phyloP scores from a whole-genome alignment of 1,140 invertebrate species.

The Apis florea region DNA sequence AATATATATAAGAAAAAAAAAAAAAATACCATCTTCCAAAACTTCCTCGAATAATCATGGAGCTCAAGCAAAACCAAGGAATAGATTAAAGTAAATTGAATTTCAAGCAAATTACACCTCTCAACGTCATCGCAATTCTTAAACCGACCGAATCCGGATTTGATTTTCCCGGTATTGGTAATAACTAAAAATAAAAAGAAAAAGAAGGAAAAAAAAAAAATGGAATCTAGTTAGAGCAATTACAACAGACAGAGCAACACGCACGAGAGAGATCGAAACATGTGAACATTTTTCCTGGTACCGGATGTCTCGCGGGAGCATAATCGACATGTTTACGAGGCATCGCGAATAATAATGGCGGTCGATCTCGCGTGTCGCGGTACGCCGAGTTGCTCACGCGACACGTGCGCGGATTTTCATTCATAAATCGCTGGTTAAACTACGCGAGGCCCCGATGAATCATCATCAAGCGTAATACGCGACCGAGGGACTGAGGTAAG shows the following conservation, averaged over 20 bases:
- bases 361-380: slow-evolving; percentile 45
- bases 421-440: slow-evolving; percentile 74
- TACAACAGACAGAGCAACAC: background rate
- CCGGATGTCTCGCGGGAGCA: slow-evolving; percentile 20
- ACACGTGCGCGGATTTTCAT: slow-evolving; percentile 75
- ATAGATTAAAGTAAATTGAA: too few relatives aligned
- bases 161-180: background rate
- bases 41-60: too few relatives aligned
- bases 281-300: slow-evolving; percentile 42
- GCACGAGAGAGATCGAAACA: background rate
- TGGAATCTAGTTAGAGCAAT: background rate
- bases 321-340: slow-evolving; percentile 60
- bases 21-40: too few relatives aligned
- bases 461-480: slow-evolving; percentile 28
- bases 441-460: slow-evolving; percentile 56
- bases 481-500: slow-evolving; percentile 70
- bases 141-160: slow-evolving; percentile 20
- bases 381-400: slow-evolving; percentile 37
- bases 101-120: background rate
- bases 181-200: background rate
- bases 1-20: too few relatives aligned
- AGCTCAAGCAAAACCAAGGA: too few relatives aligned
- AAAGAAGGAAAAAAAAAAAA: background rate
- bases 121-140: too few relatives aligned
- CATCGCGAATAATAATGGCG: slow-evolving; percentile 57